Evolutionary conservation across 2,888 invertebrate genomes (phyloP).

Genomic region (Nephrotoma guestfalica): DNA sequence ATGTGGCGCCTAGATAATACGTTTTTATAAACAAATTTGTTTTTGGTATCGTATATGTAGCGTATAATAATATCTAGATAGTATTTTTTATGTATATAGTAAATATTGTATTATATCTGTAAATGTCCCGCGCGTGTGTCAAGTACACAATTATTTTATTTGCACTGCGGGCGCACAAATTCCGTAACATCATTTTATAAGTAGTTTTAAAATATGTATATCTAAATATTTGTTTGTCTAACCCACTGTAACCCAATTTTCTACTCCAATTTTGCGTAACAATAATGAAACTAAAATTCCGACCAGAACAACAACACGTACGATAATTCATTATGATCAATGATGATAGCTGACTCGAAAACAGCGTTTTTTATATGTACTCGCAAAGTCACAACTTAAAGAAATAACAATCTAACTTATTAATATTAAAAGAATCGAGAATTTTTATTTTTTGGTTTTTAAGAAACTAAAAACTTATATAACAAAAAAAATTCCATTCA

Average conservation of each 20-base stretch:
- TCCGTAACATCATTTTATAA: neutral
- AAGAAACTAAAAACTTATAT: neutral
- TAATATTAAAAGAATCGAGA: neutral
- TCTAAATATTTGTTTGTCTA: neutral
- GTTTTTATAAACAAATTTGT: neutral
- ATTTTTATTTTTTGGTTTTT: neutral
- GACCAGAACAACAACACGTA: neutral
- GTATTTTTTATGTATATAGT: neutral
- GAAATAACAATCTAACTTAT: neutral
- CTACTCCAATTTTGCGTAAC: neutral
- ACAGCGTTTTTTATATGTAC: neutral
- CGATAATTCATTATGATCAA: neutral
- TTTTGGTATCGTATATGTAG: neutral
- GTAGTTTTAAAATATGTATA: neutral
- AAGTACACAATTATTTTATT: neutral
- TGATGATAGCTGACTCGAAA: neutral
- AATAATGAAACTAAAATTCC: neutral
- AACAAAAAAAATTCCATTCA: neutral
- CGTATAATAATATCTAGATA: neutral
- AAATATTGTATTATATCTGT: neutral
- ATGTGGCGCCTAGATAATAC: neutral
- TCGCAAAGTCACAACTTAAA: neutral
- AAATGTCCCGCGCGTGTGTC: neutral
- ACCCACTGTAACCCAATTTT: neutral
- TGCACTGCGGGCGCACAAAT: neutral